Evolutionary conservation across 2,888 invertebrate species (phyloP), one percentile per base, ranked within the genome.

Genomic region (Sialis lutaria): DNA sequence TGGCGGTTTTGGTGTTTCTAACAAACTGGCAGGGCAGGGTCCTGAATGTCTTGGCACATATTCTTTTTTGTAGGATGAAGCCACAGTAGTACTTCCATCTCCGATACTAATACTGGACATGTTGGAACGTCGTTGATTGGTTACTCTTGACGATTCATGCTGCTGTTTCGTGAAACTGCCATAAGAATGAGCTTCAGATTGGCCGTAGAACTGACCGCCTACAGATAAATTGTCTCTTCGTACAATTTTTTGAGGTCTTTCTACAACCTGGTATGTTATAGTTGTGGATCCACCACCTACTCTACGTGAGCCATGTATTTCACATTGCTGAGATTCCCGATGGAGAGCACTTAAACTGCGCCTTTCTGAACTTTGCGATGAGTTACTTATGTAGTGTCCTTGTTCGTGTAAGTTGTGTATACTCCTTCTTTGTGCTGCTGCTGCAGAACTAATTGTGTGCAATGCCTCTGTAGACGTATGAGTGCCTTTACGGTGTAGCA

Each of bases 331-430:
- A 40, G 72, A 69, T 44, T 79, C 83, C 32, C 85, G 73, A 60
- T 88, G 86, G 60, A 87, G 73, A 2, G 85, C 79, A 55, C 85
- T 87, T 40, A 85, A 73, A 58, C 86, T 87, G 55, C 79, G 79
- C 50, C 87, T 72, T 52, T 87, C 85, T 7, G 72, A 74, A 53
- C 77, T 78, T 49, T 78, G 76, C 1, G 75, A 71, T 2, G 77
- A 73, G 53, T 76, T 79, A 51, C 72, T 77, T 49, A 77, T 75
- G 55, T 75, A 79, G 55, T 79, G 76, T 7, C 79, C 79, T 54
- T 77, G 79, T 51, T 85, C 85, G 48, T 82, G 79, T 1, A 88
- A 68, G 59, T 87, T 87, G 30, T 78, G 77, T 50, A 87, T 82
- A 49, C 86, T 87, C 61, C 84, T 85, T 45, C 83, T 73, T 63